A percentile compares a stretch with the other conserved stretches of the same genome.
Evolutionary conservation across 2,797 vertebrate species (phyloP).

Genomic region (Pelochelys cantorii): DNA sequence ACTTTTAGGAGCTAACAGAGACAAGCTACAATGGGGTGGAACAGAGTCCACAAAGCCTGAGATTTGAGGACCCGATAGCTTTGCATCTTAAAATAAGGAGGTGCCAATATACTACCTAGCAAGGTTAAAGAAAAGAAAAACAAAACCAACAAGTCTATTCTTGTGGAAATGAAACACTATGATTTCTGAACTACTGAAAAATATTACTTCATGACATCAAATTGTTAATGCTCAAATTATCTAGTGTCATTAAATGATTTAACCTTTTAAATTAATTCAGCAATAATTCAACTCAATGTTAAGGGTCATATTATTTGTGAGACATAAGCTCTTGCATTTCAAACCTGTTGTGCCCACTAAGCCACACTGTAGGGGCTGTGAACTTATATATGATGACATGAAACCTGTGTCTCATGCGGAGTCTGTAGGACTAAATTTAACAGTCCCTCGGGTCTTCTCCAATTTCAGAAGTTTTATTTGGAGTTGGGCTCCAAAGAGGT

Average conservation of each 20-base stretch:
- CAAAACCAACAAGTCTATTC: background rate
- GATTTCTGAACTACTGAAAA: slow-evolving; percentile 46
- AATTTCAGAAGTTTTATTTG: background rate
- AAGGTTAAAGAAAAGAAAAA: background rate
- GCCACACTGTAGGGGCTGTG: background rate
- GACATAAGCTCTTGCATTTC: background rate
- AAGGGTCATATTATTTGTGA: background rate
- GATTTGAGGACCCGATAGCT: background rate
- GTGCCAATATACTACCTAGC: background rate
- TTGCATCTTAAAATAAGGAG: background rate
- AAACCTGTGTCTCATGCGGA: background rate
- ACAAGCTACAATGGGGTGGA: background rate
- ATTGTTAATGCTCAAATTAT: background rate
- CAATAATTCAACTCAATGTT: background rate
- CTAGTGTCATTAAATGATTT: background rate
- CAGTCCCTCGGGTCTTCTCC: background rate
- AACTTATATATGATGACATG: background rate
- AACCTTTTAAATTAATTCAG: background rate
- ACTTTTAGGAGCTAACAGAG: background rate
- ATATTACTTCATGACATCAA: background rate
- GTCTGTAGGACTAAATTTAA: background rate
- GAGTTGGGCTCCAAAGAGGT: background rate
- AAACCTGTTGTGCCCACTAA: background rate
- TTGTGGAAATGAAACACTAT: background rate
- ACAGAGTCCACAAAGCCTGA: background rate